phyloP scores from a whole-genome alignment of 2,113 vertebrate genomes.

The Pristiophorus japonicus region DNA sequence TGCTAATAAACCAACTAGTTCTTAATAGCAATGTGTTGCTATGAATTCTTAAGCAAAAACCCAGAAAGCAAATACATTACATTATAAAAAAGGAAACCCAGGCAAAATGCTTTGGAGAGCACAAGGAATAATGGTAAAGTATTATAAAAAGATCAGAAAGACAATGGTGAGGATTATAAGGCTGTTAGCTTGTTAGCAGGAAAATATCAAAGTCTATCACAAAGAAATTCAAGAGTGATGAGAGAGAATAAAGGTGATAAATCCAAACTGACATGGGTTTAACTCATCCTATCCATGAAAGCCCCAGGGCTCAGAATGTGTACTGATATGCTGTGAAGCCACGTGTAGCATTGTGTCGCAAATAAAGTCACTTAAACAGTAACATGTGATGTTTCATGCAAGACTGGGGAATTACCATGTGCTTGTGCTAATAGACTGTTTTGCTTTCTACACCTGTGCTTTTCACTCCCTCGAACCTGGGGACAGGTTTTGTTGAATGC shows the following conservation, averaged over 20 bases:
- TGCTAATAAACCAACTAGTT: too few relatives aligned
- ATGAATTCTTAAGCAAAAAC: too few relatives aligned
- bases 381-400: not conserved
- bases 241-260: not conserved
- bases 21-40: too few relatives aligned
- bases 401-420: not conserved
- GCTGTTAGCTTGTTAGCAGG: not conserved
- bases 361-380: conserved; percentile 21
- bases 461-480: not conserved
- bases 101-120: not conserved
- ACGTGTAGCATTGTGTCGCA: not conserved
- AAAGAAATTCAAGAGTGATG: not conserved
- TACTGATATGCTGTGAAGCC: not conserved
- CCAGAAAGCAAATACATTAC: too few relatives aligned
- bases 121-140: not conserved
- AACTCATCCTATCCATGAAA: too few relatives aligned
- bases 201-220: not conserved
- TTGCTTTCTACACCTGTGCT: not conserved
- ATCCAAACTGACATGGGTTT: not conserved
- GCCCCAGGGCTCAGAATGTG: not conserved
- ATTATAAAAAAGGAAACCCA: not conserved
- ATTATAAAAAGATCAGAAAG: not conserved
- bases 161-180: not conserved
- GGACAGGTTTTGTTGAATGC: not conserved
- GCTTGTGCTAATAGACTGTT: not conserved